These are phyloP conservation scores for Mungos mungo DNA, from an alignment of 2,113 vertebrate species.

Conservation along the genomic window DNA sequence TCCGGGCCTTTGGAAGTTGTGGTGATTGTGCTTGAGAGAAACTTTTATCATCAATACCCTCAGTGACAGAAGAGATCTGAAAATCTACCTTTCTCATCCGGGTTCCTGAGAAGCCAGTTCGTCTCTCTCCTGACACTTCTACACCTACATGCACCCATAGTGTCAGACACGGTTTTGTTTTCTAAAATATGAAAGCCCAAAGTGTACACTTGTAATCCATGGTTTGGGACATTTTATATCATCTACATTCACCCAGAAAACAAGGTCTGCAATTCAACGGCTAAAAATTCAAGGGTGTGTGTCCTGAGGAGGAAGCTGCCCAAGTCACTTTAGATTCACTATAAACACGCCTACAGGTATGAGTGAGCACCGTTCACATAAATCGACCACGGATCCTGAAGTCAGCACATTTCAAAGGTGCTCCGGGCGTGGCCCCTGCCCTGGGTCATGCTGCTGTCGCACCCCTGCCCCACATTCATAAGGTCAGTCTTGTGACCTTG, in stretches of 20 bases:
- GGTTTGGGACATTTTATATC: not conserved
- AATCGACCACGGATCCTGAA: not conserved
- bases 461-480: not conserved
- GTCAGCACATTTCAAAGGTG: not conserved
- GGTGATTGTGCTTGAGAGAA: not conserved
- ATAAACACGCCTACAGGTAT: not conserved
- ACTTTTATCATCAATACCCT: not conserved
- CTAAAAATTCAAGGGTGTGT: not conserved
- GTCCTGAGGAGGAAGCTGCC: no score
- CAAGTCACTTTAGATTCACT: not conserved
- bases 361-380: not conserved
- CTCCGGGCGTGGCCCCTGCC: not conserved
- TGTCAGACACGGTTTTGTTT: no score
- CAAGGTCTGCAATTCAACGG: not conserved
- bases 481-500: not conserved
- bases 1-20: not conserved
- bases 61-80: not conserved
- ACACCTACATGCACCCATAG: no score
- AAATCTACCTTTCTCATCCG: not conserved
- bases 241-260: not conserved
- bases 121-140: not conserved
- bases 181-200: not conserved
- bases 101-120: not conserved
- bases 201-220: not conserved
- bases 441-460: fast-evolving